Base-by-base conservation (phyloP, 2,797 vertebrate genomes). In the Silurus lanzhouensis region DNA sequence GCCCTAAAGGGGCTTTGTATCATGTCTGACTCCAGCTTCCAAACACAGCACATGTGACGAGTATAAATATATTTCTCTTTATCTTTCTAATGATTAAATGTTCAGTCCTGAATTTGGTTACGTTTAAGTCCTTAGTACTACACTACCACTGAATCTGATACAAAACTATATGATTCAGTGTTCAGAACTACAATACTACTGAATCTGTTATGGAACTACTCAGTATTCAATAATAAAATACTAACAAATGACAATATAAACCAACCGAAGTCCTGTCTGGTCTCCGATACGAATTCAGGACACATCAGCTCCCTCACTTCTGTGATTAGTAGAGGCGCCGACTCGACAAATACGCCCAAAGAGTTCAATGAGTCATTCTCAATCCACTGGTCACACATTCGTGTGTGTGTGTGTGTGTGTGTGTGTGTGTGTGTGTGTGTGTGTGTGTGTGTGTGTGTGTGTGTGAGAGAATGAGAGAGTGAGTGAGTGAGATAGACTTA, bases 321-420 rank as follows among this genome's bases (percentile, higher is more conserved):
- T 71, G 75, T 22, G 27, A 22, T 22, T 25, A 52, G 71, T 80
- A 52, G 17, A 63, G 31, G 38, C 2, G 66, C 64, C 9, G 46
- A 70, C 13, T 44, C 27, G 14, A 52, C 31, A 61, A 38, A 19
- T 17, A 20, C 10, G 12, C 66, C 76, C 22, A 22, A 27, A 5
- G 66, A 38, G 22, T 27, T 6, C 61, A 64, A 84, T 61, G 72
- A 75, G 72, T 70, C 76, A 71, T 71, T 70, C 83, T 31, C 77
- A 31, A 64, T 70, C 68, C 38, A 79, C 61, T 19, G 9, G 4
- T 68, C 12, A 2, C 52, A 78, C 27, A 64, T 25, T 64, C 48
- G 38, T 58, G 25, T 82, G 61, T 46, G 38, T 72, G 70, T 72
- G 70, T 72, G 68, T 72, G 70, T 79, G 70, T 20, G 68, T 71